phyloP scores from a whole-genome alignment of 2,113 vertebrate genomes.

The Dolichotis patagonum region DNA sequence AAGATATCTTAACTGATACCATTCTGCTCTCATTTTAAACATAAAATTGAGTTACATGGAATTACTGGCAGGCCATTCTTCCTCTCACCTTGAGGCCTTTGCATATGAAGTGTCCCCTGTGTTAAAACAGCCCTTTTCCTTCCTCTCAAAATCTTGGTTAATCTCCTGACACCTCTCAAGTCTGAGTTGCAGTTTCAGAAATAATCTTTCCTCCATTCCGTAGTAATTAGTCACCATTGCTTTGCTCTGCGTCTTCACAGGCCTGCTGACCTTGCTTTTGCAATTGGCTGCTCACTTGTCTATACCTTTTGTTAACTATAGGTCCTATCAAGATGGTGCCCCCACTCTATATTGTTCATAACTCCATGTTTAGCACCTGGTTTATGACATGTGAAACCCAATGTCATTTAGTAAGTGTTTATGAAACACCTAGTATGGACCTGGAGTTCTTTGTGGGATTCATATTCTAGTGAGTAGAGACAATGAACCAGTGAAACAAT shows the following conservation, averaged over 20 bases:
- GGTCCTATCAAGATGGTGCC: not conserved
- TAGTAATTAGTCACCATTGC: not conserved
- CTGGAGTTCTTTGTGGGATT: not conserved
- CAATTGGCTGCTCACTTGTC: not conserved
- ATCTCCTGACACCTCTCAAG: not conserved
- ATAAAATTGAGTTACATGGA: not conserved
- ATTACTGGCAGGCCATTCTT: not conserved
- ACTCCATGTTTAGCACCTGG: not conserved
- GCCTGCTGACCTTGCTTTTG: not conserved
- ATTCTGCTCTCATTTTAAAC: not conserved
- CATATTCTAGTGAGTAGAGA: not conserved
- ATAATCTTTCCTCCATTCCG: not conserved
- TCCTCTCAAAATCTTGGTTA: not conserved
- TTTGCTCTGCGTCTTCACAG: not conserved
- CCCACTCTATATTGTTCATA: not conserved
- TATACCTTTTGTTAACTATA: not conserved
- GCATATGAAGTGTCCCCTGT: not conserved
- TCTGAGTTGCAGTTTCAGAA: conserved; percentile 38
- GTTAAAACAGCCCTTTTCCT: not conserved
- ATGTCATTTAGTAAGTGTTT: not conserved
- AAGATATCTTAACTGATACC: not conserved
- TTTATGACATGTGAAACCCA: not conserved
- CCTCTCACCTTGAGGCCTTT: not conserved
- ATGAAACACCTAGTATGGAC: not conserved
- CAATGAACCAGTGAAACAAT: not conserved